Base-by-base conservation (phyloP, 2,797 vertebrate species). In the Scolopax rusticola region DNA sequence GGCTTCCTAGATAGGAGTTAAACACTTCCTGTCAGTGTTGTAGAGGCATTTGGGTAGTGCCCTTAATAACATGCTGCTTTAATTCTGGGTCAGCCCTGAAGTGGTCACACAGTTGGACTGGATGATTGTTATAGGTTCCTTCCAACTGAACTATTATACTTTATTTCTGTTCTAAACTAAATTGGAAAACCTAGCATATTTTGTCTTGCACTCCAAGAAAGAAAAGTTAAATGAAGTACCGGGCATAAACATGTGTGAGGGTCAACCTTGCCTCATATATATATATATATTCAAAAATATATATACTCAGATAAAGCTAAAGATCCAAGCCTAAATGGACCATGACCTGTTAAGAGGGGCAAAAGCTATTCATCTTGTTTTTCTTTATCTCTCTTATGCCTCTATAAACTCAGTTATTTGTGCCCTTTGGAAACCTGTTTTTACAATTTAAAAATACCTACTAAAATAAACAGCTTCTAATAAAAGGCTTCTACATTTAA, bases 81-180 rank as follows among this genome's bases (percentile, higher is more conserved):
- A 36, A 33, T 7, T 67, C 68, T 50, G 56, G 36, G 9, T 54
- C 32, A 68, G 11, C 12, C 48, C 47, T 61, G 47, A 61, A 18
- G 8, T 33, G 13, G 11, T 63, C 56, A 63, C 36, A 28, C 9
- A 64, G 36, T 17, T 50, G 32, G 47, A 23, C 21, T 38, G 3
- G 12, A 40, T 38, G 21, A 19, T 38, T 0, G 0, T 15, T 56
- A 27, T 54, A 43, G 4, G 17, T 36, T 11, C 7, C 8, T 33
- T 91, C 24, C 57, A 84, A 4, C 4, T 19, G 24, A 91, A 51
- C 8, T 61, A 8, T 8, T 73, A 6, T 33, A 36, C 11, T 76
- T 7, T 47, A 32, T 48, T 65, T 60, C 8, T 48, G 9, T 30
- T 90, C 27, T 40, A 45, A 82, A 83, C 74, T 48, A 36, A 28